Base-by-base conservation (phyloP, 2,113 vertebrate genomes). In the Actinemys pallida region DNA sequence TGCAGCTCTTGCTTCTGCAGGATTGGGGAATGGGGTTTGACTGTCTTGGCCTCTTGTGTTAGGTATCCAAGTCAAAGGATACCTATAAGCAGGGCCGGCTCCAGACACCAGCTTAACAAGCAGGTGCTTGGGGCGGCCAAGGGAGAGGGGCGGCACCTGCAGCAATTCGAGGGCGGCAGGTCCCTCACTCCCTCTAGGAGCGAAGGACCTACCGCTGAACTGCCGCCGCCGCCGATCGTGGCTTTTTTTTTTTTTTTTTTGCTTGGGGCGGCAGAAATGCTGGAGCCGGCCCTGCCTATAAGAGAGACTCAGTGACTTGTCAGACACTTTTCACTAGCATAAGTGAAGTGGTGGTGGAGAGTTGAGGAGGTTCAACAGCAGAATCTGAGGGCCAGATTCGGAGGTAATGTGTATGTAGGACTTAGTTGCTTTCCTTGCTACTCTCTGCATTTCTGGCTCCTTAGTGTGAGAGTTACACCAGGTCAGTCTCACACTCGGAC, bases 21-120 rank as follows among this genome's bases (percentile, higher is more conserved):
- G 83, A 53, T 47, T 62, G 25, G 47, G 27, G 56, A 79, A 25
- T 11, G 45, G 47, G 42, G 4, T 27, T 10, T 59, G 72, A 72
- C 6, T 0, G 1, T 72, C 42, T n/a, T 75, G 27, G 45, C 47
- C 16, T 45, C 22, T 83, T 11, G 14, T 10, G 16, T 0, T 0
- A 1, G 1, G 8, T 62, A 35, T 6, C n/a, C 42, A 39, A 47
- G 72, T 45, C 59, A 29, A 42, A 75, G 39, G 69, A 25, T 59
- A 9, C 50, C 31, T 13, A 6, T 10, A 24, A 53, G 35, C 39
- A 39, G 39, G 39, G 39, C 39, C 39, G 39, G 39, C 39, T 39
- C 39, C 39, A 39, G 39, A 3, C 39, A 39, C 39, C 39, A 39
- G 39, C 39, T 39, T 39, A 39, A 39, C 3, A 39, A 39, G 39